These are phyloP conservation scores for Willisornis vidua DNA, from an alignment of 2,113 vertebrate species.

Conservation along the genomic window DNA sequence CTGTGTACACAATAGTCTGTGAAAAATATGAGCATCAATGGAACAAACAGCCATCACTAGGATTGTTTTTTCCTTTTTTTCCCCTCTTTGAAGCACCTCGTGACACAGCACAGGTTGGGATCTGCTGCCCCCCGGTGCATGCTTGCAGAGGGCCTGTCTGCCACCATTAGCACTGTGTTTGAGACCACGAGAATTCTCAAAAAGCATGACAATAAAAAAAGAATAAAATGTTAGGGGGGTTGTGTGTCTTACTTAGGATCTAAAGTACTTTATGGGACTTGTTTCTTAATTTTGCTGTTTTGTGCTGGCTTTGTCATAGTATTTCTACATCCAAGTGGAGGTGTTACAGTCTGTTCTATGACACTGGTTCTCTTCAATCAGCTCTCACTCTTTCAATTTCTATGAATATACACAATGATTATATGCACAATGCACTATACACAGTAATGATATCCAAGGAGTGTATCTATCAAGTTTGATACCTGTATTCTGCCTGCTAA, in stretches of 20 bases:
- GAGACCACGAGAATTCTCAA: neutral
- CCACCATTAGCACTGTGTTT: neutral
- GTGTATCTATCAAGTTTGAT: neutral
- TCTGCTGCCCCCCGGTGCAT: conserved; percentile 43
- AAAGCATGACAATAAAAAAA: neutral
- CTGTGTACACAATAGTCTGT: neutral
- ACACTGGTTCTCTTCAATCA: neutral
- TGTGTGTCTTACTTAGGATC: neutral
- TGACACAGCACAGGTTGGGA: neutral
- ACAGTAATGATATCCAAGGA: neutral
- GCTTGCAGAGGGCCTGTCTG: neutral
- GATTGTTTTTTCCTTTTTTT: no score
- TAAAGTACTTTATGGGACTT: neutral
- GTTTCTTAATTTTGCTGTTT: neutral
- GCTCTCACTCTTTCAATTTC: neutral
- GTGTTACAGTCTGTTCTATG: neutral
- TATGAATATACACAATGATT: neutral
- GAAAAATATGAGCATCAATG: neutral
- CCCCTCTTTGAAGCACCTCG: rapidly evolving
- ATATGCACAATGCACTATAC: neutral
- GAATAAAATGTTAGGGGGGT: neutral
- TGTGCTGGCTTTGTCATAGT: neutral
- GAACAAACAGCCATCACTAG: neutral
- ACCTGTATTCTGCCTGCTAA: neutral
- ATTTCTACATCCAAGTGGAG: neutral